Conservation (phyloP, 2,113 vertebrate species). For the Periophthalmus modestus region DNA sequence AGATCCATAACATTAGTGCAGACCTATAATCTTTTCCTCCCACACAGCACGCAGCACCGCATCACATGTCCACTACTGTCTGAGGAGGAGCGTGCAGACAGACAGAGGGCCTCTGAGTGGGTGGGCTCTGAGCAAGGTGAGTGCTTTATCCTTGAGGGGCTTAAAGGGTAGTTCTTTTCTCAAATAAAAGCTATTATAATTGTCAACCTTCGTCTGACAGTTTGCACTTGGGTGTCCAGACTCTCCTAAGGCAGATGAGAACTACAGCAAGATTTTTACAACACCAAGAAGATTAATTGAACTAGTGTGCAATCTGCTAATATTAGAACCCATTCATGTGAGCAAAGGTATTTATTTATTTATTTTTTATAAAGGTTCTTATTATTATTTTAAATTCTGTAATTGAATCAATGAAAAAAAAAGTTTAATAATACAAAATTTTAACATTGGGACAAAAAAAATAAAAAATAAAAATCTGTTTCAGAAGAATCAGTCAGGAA, state of each 20-base stretch:
- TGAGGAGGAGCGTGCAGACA: not conserved
- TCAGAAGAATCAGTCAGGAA: too few relatives aligned
- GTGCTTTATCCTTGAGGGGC: not conserved
- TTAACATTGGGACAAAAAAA: too few relatives aligned
- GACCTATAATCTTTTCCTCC: conserved; percentile 54
- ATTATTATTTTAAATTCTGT: too few relatives aligned
- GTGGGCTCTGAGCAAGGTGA: not conserved
- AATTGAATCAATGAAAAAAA: too few relatives aligned
- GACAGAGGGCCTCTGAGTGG: not conserved
- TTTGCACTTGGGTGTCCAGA: conserved; percentile 12
- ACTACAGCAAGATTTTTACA: not conserved
- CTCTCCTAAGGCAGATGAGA: conserved; percentile 7
- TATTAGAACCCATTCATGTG: not conserved
- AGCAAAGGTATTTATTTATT: not conserved
- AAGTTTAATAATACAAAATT: too few relatives aligned
- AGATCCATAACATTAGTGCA: conserved; percentile 49
- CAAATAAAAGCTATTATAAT: conserved; percentile 4
- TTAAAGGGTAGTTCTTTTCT: not conserved
- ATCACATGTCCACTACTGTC: conserved; percentile 35
- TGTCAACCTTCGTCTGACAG: not conserved
- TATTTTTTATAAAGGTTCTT: too few relatives aligned
- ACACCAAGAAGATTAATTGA: not conserved
- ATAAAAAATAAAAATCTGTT: too few relatives aligned
- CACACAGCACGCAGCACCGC: conserved; percentile 39
- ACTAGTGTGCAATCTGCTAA: not conserved